Percentiles rank a stretch among this genome's conserved stretches.
Conservation (phyloP, 2,797 vertebrate genomes). For the Premnoplex brunnescens region DNA sequence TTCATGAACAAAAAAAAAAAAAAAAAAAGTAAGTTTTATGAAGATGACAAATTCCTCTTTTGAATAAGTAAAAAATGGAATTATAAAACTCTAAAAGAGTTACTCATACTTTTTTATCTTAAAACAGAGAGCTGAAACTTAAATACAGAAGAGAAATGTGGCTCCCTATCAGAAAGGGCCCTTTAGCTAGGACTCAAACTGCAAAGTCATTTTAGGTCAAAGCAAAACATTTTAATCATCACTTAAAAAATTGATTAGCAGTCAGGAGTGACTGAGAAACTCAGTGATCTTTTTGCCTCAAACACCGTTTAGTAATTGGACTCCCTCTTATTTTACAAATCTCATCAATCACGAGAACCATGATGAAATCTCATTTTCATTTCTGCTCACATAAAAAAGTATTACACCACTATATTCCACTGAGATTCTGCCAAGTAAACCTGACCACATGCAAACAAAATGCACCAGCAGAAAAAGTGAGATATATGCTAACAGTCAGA, state of each 20-base stretch:
- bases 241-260: slow-evolving; percentile 34
- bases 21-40: background rate
- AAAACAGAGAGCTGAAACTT: background rate
- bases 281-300: slow-evolving; percentile 13
- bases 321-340: slow-evolving; percentile 15
- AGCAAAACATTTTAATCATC: slow-evolving; percentile 40
- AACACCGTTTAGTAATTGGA: background rate
- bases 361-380: background rate
- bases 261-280: slow-evolving; percentile 16
- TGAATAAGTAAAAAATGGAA: background rate
- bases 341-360: slow-evolving; percentile 14
- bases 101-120: background rate
- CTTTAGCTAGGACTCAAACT: slow-evolving; percentile 5
- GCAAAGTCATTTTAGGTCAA: slow-evolving; percentile 26
- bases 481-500: background rate
- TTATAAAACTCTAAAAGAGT: background rate
- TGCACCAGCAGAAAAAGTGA: background rate
- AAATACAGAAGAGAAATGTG: background rate
- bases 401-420: background rate
- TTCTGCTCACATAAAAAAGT: background rate
- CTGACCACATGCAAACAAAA: background rate
- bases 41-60: background rate
- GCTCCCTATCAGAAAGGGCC: background rate
- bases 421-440: background rate
- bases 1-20: background rate